Evolutionary conservation across 2,888 invertebrate genomes (phyloP).

Genomic region (Melolontha melolontha): DNA sequence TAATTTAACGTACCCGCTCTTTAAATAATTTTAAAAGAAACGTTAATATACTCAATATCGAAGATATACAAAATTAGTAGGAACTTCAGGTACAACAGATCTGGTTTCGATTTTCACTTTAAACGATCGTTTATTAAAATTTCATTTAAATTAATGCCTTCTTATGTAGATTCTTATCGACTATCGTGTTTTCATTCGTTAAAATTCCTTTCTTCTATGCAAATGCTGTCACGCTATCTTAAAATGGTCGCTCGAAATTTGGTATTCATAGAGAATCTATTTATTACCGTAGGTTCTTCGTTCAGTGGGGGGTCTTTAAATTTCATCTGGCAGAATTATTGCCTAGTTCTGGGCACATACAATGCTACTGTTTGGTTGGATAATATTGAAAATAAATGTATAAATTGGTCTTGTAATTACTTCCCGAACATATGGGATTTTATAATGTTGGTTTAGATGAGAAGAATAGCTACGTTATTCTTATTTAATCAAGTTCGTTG

Average conservation of each 20-base stretch:
- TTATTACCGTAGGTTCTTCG: no score
- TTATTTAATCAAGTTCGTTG: no score
- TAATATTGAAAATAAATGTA: no score
- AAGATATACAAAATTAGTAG: no score
- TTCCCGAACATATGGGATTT: neutral
- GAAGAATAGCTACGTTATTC: no score
- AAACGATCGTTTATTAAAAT: no score
- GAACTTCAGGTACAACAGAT: no score
- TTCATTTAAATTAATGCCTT: conserved; percentile 19
- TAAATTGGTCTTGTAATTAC: no score
- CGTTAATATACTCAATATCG: no score
- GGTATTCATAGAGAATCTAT: conserved; percentile 17
- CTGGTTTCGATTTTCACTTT: neutral
- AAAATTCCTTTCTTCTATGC: conserved; percentile 29
- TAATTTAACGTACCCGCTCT: no score
- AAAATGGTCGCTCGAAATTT: conserved; percentile 10
- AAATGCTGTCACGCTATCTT: conserved; percentile 24
- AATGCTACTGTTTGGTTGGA: neutral
- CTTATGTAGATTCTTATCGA: conserved; percentile 30
- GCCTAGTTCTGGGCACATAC: neutral
- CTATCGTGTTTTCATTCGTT: conserved; percentile 23
- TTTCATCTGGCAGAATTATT: neutral
- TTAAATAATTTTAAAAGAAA: no score
- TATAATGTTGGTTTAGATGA: neutral
- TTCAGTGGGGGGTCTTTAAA: conserved; percentile 9